Base-by-base conservation (phyloP, 2,113 vertebrate species). In the Mus spicilegus region DNA sequence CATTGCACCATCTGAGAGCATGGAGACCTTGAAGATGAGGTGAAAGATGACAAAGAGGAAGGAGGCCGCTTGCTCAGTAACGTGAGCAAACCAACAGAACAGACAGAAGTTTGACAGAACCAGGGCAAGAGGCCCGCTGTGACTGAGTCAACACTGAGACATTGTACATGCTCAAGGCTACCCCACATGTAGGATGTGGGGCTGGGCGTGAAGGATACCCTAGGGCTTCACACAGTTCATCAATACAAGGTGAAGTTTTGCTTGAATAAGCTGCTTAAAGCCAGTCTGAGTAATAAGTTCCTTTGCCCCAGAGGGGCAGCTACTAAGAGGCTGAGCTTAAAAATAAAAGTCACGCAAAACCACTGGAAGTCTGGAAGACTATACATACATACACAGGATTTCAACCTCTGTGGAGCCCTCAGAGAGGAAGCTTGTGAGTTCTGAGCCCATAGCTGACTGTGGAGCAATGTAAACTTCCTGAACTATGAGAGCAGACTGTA, bases 401-500 rank as follows among this genome's bases (percentile, higher is more conserved):
- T 12, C 13, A 24, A 8, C 13, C 7, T 75, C 39, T 33, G 5
- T 19, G 82, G 54, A 90, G 39, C 33, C 33, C 49, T 76, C 39
- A 93, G 67, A 86, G 58, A 93, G 54, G 90, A 63, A 85, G 58
- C 36, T 49, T 87, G 46, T 28, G 82, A 96, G 70, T 87, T 90
- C 81, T 85, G 24, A 24, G 39, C 51, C 17, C 9, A 39, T 65
- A 49, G 81, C 42, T 69, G 87, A 75, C 54, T 49, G 10, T 63
- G 36, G 19, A 24, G 10, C 39, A 70, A 69, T 26, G 30, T 87
- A 94, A 93, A 56, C 92, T 63, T 89, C 90, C 90, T 65, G 28
- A 81, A 49, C 33, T 54, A 6, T 51, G 81, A 67, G 7, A 76
- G 49, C 77, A 33, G 54, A 77, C 54, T 11, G 16, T 61, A 82